phyloP scores from a whole-genome alignment of 1,140 invertebrate genomes.

The Carposina sasakii region DNA sequence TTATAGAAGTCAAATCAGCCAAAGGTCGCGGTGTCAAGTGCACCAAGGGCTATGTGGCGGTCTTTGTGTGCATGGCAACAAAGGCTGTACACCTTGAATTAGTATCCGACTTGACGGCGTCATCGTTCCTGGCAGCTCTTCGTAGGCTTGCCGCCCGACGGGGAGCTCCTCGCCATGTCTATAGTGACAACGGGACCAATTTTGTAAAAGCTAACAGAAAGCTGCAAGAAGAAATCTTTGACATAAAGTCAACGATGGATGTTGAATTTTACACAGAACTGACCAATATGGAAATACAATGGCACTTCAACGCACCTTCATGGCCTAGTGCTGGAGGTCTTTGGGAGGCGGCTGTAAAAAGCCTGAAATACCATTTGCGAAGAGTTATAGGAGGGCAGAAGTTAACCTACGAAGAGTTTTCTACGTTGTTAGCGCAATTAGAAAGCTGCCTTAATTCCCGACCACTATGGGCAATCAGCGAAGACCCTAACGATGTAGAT shows the following conservation, averaged over 20 bases:
- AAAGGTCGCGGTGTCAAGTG: constrained; percentile 27
- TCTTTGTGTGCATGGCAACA: constrained; percentile 51
- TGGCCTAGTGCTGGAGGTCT: constrained; percentile 39
- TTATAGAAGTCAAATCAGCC: constrained; percentile 21
- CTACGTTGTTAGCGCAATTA: constrained; percentile 19
- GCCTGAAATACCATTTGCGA: constrained; percentile 34
- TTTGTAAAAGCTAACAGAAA: not conserved
- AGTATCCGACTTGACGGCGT: constrained; percentile 40
- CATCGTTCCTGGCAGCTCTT: constrained; percentile 47
- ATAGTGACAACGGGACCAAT: not conserved
- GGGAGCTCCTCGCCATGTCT: not conserved
- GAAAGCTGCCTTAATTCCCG: not conserved
- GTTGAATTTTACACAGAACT: constrained; percentile 5
- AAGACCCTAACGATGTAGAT: constrained; percentile 12
- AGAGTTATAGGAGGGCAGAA: constrained; percentile 25
- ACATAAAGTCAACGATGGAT: not conserved
- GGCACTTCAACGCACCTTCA: constrained; percentile 42
- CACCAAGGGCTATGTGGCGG: constrained; percentile 38
- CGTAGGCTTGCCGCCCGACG: constrained; percentile 34
- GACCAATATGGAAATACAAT: constrained; percentile 19
- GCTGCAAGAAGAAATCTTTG: constrained; percentile 3
- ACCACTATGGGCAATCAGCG: not conserved
- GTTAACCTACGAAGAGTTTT: constrained; percentile 17
- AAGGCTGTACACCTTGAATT: constrained; percentile 63
- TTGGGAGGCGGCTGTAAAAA: constrained; percentile 25